Evolutionary conservation across 2,888 invertebrate genomes (phyloP).

Genomic region (Drosophila kuntzei): DNA sequence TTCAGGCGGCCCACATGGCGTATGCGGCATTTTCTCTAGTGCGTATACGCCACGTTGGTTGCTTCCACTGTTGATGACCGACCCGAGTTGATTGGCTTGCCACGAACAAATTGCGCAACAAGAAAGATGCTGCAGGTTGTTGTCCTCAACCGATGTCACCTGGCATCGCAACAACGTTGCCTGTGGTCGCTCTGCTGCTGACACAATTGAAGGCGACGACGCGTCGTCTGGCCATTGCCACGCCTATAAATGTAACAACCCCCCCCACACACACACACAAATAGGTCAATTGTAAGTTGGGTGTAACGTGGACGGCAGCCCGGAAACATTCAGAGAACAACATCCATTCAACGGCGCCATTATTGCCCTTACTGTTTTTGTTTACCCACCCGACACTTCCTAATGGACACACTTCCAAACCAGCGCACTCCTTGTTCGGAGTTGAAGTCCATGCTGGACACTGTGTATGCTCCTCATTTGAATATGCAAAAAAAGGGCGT

Average conservation of each 20-base stretch:
- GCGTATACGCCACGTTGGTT: slow-evolving; percentile 55
- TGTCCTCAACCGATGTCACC: slow-evolving; percentile 65
- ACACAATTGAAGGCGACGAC: slow-evolving; percentile 12
- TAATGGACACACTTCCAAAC: slow-evolving; percentile 40
- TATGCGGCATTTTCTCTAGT: slow-evolving; percentile 43
- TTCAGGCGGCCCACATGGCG: slow-evolving; percentile 38
- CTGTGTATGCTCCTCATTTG: background rate
- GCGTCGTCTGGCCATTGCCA: slow-evolving; percentile 41
- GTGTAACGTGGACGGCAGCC: slow-evolving; percentile 17
- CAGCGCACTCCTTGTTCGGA: slow-evolving; percentile 24
- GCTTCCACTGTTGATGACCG: slow-evolving; percentile 16
- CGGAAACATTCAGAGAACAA: slow-evolving; percentile 21
- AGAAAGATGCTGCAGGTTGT: slow-evolving; percentile 63
- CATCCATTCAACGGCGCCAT: slow-evolving; percentile 29
- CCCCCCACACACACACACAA: slow-evolving; percentile 32
- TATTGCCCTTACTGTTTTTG: slow-evolving; percentile 23
- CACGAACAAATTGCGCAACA: slow-evolving; percentile 64
- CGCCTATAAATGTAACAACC: slow-evolving; percentile 39
- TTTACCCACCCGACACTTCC: slow-evolving; percentile 19
- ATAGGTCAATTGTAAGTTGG: slow-evolving; percentile 65
- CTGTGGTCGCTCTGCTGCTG: slow-evolving; percentile 18
- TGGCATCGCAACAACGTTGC: slow-evolving; percentile 16
- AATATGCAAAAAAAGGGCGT: slow-evolving; percentile 4
- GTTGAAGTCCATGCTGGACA: background rate
- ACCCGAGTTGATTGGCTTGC: slow-evolving; percentile 64